Conservation (phyloP, 2,797 vertebrate genomes). For the Thaleichthys pacificus region DNA sequence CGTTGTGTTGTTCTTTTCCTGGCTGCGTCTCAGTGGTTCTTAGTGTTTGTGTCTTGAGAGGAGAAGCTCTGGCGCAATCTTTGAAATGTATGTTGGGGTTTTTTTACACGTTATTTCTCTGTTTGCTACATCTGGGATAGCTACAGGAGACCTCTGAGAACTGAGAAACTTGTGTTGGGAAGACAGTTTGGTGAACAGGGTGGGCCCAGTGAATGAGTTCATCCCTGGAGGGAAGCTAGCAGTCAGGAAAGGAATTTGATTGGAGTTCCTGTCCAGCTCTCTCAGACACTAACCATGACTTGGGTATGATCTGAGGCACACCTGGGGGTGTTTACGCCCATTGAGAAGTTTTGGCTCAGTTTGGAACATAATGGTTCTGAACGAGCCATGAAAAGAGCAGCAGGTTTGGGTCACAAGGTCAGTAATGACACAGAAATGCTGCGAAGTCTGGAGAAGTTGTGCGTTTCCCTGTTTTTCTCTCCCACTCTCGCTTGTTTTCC, state of each 20-base stretch:
- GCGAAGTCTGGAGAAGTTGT: too few relatives aligned
- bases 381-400: too few relatives aligned
- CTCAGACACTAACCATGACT: slow-evolving; percentile 40
- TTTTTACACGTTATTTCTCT: slow-evolving; percentile 34
- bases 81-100: slow-evolving; percentile 30
- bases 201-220: slow-evolving; percentile 45
- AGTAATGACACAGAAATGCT: background rate
- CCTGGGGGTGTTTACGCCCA: slow-evolving; percentile 68
- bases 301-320: slow-evolving; percentile 51
- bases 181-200: slow-evolving; percentile 28
- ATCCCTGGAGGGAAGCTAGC: background rate
- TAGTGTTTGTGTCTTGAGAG: slow-evolving; percentile 33
- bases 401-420: background rate
- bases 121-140: slow-evolving; percentile 30
- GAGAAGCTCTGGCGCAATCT: slow-evolving; percentile 44
- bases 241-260: slow-evolving; percentile 4
- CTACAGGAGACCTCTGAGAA: slow-evolving; percentile 38
- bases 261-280: slow-evolving; percentile 37
- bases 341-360: slow-evolving; percentile 59
- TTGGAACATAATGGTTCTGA: slow-evolving; percentile 52
- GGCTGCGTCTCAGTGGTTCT: slow-evolving; percentile 37
- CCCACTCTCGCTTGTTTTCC: too few relatives aligned
- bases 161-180: slow-evolving; percentile 34
- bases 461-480: background rate
- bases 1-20: slow-evolving; percentile 45